Percentiles rank a stretch among this genome's conserved stretches.
These are phyloP conservation scores for Himalopsyche kuldschensis DNA, from an alignment of 2,888 invertebrate genomes.

Conservation along the genomic window DNA sequence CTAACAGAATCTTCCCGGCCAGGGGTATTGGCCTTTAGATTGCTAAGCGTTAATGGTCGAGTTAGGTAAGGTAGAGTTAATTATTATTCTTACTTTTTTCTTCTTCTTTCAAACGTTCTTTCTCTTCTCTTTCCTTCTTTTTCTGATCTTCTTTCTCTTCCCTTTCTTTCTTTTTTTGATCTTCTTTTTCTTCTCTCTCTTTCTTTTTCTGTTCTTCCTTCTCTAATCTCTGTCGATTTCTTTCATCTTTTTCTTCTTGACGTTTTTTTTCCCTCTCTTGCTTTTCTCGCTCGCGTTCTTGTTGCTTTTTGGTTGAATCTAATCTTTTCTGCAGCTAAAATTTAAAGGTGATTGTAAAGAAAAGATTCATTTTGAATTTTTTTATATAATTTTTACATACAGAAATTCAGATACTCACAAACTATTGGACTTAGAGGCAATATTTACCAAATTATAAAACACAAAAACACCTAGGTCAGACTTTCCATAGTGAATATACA, in stretches of 20 bases:
- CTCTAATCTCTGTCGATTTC: conserved; percentile 52
- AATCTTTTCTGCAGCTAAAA: conserved; percentile 59
- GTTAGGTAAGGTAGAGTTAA: too few species aligned
- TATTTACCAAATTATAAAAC: too few species aligned
- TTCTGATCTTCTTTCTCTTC: conserved; percentile 40
- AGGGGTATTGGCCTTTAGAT: too few species aligned
- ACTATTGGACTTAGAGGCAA: too few species aligned
- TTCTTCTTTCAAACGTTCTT: conserved; percentile 41
- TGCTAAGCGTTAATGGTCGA: too few species aligned
- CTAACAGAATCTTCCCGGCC: too few species aligned
- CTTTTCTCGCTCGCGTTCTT: conserved; percentile 58
- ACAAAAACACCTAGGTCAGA: too few species aligned
- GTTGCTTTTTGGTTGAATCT: conserved; percentile 61
- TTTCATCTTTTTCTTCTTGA: conserved; percentile 56
- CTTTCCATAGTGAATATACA: too few species aligned
- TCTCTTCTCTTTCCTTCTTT: conserved; percentile 44
- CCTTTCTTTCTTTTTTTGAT: conserved; percentile 40
- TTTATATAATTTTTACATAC: too few species aligned
- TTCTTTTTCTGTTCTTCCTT: conserved; percentile 24
- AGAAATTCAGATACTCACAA: not conserved
- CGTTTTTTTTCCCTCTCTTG: conserved; percentile 53
- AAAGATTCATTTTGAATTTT: not conserved
- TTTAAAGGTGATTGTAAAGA: not conserved
- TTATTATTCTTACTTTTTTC: conserved; percentile 48
- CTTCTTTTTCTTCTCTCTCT: conserved; percentile 47